Evolutionary conservation across 2,113 vertebrate genomes (phyloP).

Genomic region (Cygnus atratus): DNA sequence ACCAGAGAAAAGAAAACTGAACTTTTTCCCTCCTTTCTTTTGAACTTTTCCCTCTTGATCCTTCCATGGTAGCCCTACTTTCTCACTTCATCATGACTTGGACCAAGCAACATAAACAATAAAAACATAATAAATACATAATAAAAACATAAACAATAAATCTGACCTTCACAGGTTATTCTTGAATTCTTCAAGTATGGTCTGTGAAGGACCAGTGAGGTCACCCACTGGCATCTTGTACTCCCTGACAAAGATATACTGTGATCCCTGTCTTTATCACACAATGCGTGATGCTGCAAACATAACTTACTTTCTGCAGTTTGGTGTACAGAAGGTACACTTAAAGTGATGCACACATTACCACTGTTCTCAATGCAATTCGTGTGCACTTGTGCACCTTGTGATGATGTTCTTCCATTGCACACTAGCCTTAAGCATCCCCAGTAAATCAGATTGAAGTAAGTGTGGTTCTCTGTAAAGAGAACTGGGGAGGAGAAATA

Average conservation of each 20-base stretch:
- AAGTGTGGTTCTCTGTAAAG: background rate
- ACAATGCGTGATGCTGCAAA: background rate
- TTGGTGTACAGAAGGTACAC: background rate
- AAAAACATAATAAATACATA: background rate
- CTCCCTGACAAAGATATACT: background rate
- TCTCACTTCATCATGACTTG: background rate
- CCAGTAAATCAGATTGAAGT: background rate
- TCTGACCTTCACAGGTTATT: background rate
- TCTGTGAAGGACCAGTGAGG: background rate
- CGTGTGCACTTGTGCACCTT: rapidly evolving
- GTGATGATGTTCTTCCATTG: background rate
- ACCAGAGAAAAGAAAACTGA: background rate
- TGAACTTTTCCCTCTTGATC: background rate
- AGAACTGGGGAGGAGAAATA: background rate
- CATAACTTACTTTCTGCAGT: background rate
- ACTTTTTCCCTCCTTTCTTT: background rate
- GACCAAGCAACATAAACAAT: background rate
- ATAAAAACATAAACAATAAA: background rate
- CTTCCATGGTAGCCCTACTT: background rate
- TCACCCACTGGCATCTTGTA: background rate
- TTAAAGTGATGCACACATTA: background rate
- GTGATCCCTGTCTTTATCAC: background rate
- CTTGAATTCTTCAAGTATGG: background rate
- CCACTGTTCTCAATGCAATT: background rate
- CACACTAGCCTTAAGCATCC: background rate